phyloP scores from a whole-genome alignment of 2,888 invertebrate genomes.

The Cryptus viduatorius region DNA sequence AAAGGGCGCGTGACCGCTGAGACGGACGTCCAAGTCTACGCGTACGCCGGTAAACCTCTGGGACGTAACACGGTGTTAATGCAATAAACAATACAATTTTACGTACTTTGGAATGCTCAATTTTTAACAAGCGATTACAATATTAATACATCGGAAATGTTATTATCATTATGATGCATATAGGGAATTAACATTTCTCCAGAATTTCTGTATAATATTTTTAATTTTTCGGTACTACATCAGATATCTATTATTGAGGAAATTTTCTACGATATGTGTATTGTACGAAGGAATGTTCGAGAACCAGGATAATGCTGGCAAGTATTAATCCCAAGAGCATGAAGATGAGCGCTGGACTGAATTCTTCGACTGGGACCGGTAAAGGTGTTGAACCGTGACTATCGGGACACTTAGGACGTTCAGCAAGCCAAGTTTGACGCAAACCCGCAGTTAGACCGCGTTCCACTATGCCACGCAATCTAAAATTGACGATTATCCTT shows the following conservation, averaged over 20 bases:
- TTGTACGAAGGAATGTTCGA: conserved; percentile 65
- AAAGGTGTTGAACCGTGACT: conserved; percentile 75
- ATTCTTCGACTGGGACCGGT: conserved; percentile 75
- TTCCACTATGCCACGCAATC: conserved; percentile 75
- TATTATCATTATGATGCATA: background rate
- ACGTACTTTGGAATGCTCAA: too few relatives aligned
- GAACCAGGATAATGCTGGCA: conserved; percentile 68
- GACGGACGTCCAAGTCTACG: too few relatives aligned
- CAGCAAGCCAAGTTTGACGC: conserved; percentile 72
- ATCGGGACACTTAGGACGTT: conserved; percentile 76
- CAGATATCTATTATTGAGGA: conserved; percentile 3
- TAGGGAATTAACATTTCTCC: background rate
- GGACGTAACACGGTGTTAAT: too few relatives aligned
- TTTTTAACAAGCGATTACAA: too few relatives aligned
- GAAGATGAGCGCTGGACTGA: conserved; percentile 74
- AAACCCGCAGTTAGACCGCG: conserved; percentile 71
- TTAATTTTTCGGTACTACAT: background rate
- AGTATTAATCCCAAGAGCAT: conserved; percentile 71
- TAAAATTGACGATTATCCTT: conserved; percentile 44
- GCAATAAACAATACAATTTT: too few relatives aligned
- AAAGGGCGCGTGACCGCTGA: too few relatives aligned
- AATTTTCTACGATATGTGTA: background rate
- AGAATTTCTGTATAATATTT: background rate
- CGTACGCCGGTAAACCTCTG: too few relatives aligned
- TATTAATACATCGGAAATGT: background rate